A percentile compares a stretch with the other conserved stretches of the same genome.
Conservation (phyloP, 2,113 vertebrate genomes). For the Drymodes brunneopygia region DNA sequence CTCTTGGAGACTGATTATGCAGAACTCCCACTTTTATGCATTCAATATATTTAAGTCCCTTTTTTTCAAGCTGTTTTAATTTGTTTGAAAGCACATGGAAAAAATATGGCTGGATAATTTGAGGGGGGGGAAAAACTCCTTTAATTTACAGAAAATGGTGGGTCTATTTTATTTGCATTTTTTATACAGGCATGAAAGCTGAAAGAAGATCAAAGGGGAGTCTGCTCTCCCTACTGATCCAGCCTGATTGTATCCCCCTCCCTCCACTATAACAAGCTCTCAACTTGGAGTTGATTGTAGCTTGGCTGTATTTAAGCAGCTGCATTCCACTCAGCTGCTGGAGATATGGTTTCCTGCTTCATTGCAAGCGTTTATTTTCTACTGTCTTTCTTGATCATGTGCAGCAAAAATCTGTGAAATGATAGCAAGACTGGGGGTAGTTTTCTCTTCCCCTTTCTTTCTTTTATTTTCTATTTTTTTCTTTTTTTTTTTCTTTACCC, state of each 20-base stretch:
- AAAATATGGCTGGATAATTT: constrained; percentile 59
- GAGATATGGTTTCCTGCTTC: constrained; percentile 57
- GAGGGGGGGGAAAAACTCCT: background rate
- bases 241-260: constrained; percentile 1
- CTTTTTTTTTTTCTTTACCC: background rate
- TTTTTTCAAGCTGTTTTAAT: constrained; percentile 55
- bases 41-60: constrained; percentile 63
- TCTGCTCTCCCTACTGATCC: constrained; percentile 16
- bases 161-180: constrained; percentile 56
- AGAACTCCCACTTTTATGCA: constrained; percentile 68
- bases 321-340: constrained; percentile 29
- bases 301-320: constrained; percentile 35
- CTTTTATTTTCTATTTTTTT: background rate
- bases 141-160: constrained; percentile 54
- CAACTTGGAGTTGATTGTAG: constrained; percentile 17
- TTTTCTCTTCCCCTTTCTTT: background rate
- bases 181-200: constrained; percentile 5
- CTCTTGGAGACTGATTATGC: constrained; percentile 71
- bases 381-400: constrained; percentile 41
- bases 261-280: constrained; percentile 1
- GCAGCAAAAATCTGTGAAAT: constrained; percentile 60
- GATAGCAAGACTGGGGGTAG: constrained; percentile 38
- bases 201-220: constrained; percentile 37
- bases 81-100: constrained; percentile 65
- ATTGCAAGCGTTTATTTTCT: constrained; percentile 63